A percentile compares a stretch with the other conserved stretches of the same genome.
These are phyloP conservation scores for Parotocinclus haroldoi DNA, from an alignment of 2,797 vertebrate species.

Conservation along the genomic window DNA sequence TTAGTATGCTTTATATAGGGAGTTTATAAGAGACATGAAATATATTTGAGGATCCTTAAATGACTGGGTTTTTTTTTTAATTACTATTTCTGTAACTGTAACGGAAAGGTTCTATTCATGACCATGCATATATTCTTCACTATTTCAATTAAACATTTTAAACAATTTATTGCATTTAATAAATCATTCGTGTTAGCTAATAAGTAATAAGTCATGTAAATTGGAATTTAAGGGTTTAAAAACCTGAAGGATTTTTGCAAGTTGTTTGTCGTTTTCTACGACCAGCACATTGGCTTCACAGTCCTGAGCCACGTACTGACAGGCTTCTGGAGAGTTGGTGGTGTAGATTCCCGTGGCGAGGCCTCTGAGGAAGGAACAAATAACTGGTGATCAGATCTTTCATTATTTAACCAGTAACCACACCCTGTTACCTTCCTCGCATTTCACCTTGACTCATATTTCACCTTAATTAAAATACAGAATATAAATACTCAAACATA, in stretches of 20 bases:
- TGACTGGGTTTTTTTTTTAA: too few species aligned
- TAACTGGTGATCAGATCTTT: neutral
- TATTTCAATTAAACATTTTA: too few species aligned
- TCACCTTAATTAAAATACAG: neutral
- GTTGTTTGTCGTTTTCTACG: slow-evolving; percentile 76
- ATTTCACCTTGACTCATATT: neutral
- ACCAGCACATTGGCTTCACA: slow-evolving; percentile 73
- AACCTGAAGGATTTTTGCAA: slow-evolving; percentile 77
- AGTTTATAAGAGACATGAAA: too few species aligned
- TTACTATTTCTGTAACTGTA: too few species aligned
- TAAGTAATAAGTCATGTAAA: too few species aligned
- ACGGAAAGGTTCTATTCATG: too few species aligned
- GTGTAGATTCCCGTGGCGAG: slow-evolving; percentile 75
- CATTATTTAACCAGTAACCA: neutral
- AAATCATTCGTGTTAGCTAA: too few species aligned
- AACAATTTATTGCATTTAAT: too few species aligned
- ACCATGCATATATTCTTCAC: too few species aligned
- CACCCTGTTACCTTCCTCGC: neutral
- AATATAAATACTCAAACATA: too few species aligned
- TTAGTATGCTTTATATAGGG: too few species aligned
- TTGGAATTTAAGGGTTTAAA: neutral
- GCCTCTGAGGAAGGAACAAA: slow-evolving; percentile 58
- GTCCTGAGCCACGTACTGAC: slow-evolving; percentile 69
- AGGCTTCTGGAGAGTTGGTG: slow-evolving; percentile 74
- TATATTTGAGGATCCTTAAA: too few species aligned